Evolutionary conservation across 2,113 vertebrate species (phyloP), one percentile per base, ranked within the genome.

Genomic region (Ardeotis arabs): DNA sequence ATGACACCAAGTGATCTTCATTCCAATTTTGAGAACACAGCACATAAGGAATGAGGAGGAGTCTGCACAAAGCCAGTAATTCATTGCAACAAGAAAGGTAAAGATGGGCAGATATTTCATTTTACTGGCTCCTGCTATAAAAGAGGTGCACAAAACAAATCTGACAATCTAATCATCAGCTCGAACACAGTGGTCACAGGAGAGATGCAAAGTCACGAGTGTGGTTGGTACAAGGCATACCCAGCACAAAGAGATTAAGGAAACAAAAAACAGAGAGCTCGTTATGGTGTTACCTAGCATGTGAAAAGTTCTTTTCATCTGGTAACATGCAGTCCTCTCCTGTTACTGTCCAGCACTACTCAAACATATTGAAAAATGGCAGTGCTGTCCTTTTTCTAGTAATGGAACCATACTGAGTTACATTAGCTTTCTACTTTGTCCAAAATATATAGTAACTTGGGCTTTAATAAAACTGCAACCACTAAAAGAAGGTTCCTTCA

Each of bases 141-240:
- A 83, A 35, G 4, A 79, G 3, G 3, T 23, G 6, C 11, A 45
- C 24, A 31, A 79, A 84, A 53, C 7, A 64, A 66, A 41, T 44
- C 37, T 79, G 37, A 21, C 22, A 59, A 24, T 31, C 21, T 62
- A 78, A 52, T 6, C 24, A 33, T 7, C 10, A 33, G 7, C 6
- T 70, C 2, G 1, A 80, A 58, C 29, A 44, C 3, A 6, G 8
- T 50, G 19, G 6, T n/a, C 29, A 39, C 5, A 33, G 5, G 14
- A 81, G 14, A 83, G 3, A 74, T 20, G 9, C 2, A 44, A 72
- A 80, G 27, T 37, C 16, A 28, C 0, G 0, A 10, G 3, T 39
- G 6, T 17, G 19, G 3, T 0, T 59, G 37, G 9, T n/a, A 52
- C 12, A 69, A 94, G 24, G 5, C 12, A 84, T 44, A 75, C 6